Percentiles rank a stretch among this genome's conserved stretches.
Conservation (phyloP, 1,140 invertebrate genomes). For the Rhyzopertha dominica region DNA sequence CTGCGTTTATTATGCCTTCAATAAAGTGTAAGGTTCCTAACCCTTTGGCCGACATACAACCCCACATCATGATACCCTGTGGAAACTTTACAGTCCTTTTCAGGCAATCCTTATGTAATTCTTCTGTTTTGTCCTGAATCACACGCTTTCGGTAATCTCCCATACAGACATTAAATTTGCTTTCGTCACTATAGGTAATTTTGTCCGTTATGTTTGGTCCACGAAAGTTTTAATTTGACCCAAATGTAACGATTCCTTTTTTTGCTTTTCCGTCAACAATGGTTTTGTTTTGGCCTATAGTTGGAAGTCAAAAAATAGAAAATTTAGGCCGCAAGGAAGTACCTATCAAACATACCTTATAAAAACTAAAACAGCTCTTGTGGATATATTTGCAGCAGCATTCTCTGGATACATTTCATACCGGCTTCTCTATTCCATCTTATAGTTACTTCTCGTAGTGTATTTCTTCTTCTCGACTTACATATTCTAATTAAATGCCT, state of each 20-base stretch:
- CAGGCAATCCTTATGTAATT: conserved; percentile 19
- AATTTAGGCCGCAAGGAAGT: no score
- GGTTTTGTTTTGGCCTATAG: conserved; percentile 19
- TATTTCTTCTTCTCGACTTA: conserved; percentile 10
- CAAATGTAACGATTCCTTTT: conserved; percentile 10
- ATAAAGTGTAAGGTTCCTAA: conserved; percentile 19
- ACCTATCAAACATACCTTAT: conserved; percentile 3
- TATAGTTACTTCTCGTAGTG: conserved; percentile 3
- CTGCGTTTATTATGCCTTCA: conserved; percentile 21
- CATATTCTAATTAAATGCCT: conserved; percentile 13
- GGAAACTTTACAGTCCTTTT: conserved; percentile 23
- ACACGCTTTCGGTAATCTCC: conserved; percentile 18
- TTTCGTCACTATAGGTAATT: conserved; percentile 33
- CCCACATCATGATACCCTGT: conserved; percentile 16
- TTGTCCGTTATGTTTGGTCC: conserved; percentile 17
- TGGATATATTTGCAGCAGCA: conserved; percentile 9
- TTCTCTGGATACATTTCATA: conserved; percentile 13
- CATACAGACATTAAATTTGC: conserved; percentile 30
- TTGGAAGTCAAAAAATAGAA: no score
- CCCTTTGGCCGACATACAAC: conserved; percentile 18
- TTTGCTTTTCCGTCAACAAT: conserved; percentile 17
- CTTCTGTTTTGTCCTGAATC: conserved; percentile 14
- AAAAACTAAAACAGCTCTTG: conserved; percentile 1
- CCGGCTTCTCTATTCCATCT: conserved; percentile 8
- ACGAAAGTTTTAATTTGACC: conserved; percentile 14